Evolutionary conservation across 2,113 vertebrate genomes (phyloP), one percentile per base, ranked within the genome.

Genomic region (Chaenocephalus aceratus): DNA sequence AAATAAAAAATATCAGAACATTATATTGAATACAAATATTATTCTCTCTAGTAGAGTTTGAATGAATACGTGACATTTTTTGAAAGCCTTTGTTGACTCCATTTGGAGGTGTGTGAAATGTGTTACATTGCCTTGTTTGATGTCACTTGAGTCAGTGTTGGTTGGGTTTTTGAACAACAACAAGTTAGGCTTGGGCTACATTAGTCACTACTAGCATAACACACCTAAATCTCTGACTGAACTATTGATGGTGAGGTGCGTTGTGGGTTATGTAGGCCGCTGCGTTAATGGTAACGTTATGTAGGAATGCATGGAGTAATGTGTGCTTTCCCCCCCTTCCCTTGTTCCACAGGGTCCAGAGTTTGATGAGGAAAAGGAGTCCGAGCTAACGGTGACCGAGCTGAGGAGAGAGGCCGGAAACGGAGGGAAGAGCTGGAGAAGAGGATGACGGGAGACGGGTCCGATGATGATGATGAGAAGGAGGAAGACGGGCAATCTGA

Each of bases 381-480:
- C 97, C 0, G 97, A 98, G 2, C 88, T 98, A 14, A 97, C 96
- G 0, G 97, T 99, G 58, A 99, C 98, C 0, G 94, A 99, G 49
- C 83, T 99, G 90, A 96, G 96, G 97, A 97, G 68, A 79, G 92
- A n/a, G 94, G 94, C 13, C 94, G 90, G 44, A 97, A 97, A 93
- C 96, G 96, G 78, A 96, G 94, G 83, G 95, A 85, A 26, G 93
- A 94, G 21, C 88, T 99, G 62, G 98, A 99, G 88, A 97, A 89
- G 92, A 96, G 91, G 30, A 99, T 99, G 98, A 78, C 97, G 88
- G 98, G 97, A 80, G 97, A 97, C 3, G 96, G 96, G 56, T 97
- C 96, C 65, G 96, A 97, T 26, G 96, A 96, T 26, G 96, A 96
- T 0, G 94, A 94, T 0, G 61, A 93, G 0, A 92, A 96, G 30